A percentile compares a stretch with the other conserved stretches of the same genome.
phyloP scores from a whole-genome alignment of 2,113 vertebrate genomes.

The Gila orcuttii region DNA sequence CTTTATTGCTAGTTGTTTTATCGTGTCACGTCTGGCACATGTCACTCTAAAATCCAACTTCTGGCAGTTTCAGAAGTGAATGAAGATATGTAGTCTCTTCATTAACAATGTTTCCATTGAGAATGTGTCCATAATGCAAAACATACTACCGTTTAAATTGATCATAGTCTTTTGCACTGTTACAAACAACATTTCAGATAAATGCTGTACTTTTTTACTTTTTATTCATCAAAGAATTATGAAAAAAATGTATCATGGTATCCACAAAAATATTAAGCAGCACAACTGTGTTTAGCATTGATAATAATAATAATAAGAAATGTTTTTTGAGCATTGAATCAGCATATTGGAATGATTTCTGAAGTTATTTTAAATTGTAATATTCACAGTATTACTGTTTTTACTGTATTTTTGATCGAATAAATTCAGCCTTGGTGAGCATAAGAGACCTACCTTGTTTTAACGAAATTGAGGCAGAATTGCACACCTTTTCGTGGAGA shows the following conservation, averaged over 20 bases:
- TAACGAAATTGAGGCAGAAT: not conserved
- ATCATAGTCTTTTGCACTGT: not conserved
- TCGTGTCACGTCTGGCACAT: not conserved
- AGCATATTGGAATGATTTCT: not conserved
- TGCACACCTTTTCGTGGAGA: not conserved
- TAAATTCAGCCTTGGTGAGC: not conserved
- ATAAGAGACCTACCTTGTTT: not conserved
- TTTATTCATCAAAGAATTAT: not conserved
- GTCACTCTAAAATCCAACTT: not conserved
- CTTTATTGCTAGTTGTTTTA: not conserved
- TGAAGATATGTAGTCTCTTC: too few species aligned
- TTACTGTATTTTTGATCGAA: not conserved
- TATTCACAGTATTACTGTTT: not conserved
- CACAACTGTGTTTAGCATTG: not conserved
- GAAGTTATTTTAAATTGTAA: not conserved
- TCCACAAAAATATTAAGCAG: not conserved
- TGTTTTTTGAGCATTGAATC: not conserved
- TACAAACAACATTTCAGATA: not conserved
- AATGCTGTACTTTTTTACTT: not conserved
- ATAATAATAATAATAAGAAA: not conserved
- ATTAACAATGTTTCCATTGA: too few species aligned
- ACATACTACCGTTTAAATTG: not conserved
- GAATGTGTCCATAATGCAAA: too few species aligned
- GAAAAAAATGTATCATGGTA: not conserved
- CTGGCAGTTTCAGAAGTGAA: too few species aligned